Evolutionary conservation across 1,140 invertebrate species (phyloP).

Genomic region (Archegozetes longisetosus): DNA sequence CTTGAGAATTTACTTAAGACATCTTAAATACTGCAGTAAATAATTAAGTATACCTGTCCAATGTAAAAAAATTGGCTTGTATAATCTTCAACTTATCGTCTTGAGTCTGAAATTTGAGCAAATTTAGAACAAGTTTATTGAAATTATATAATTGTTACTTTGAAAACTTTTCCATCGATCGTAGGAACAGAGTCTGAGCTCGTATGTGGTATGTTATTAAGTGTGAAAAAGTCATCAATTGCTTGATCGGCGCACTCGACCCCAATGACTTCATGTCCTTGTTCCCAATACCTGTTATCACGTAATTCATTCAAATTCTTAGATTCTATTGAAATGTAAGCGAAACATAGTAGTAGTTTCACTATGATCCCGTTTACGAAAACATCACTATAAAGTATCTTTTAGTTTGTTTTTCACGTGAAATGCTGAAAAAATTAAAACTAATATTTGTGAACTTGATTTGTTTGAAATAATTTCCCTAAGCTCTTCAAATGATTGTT

Average conservation of each 20-base stretch:
- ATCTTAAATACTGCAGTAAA: too few species aligned
- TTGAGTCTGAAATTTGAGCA: not conserved
- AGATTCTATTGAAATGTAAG: too few species aligned
- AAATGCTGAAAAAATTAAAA: too few species aligned
- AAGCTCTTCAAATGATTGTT: too few species aligned
- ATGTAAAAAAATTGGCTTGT: conserved; percentile 8
- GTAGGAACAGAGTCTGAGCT: not conserved
- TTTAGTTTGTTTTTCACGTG: too few species aligned
- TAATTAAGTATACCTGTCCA: conserved; percentile 7
- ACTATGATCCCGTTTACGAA: too few species aligned
- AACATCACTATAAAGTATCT: too few species aligned
- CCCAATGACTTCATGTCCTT: conserved; percentile 7
- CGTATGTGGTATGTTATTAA: not conserved
- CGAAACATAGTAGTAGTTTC: too few species aligned
- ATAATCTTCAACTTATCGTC: conserved; percentile 6
- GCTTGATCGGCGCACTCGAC: conserved; percentile 7
- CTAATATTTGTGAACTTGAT: too few species aligned
- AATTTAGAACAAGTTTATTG: not conserved
- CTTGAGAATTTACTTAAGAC: too few species aligned
- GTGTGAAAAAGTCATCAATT: conserved; percentile 8
- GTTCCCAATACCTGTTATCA: conserved; percentile 1
- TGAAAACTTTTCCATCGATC: not conserved
- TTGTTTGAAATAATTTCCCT: too few species aligned
- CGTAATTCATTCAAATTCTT: too few species aligned
- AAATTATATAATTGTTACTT: not conserved